These are phyloP conservation scores for Microtus oregoni DNA, from an alignment of 2,113 vertebrate species.

Conservation along the genomic window DNA sequence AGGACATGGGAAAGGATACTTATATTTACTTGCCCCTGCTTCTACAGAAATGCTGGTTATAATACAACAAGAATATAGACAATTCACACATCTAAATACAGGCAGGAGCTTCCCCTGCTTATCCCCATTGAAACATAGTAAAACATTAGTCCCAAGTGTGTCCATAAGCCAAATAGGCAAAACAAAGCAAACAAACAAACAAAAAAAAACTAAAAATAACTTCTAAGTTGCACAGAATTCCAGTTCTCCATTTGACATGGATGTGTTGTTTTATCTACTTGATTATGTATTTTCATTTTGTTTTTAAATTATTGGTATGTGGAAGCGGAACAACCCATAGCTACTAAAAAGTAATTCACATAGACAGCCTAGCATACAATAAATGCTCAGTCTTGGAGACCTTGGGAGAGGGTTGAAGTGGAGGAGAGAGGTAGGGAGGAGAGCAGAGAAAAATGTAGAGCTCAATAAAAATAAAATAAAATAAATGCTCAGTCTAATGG, in stretches of 20 bases:
- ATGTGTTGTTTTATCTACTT: not conserved
- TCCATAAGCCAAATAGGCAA: not conserved
- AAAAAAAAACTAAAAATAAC: no score
- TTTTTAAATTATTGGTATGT: not conserved
- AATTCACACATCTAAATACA: not conserved
- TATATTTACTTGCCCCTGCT: not conserved
- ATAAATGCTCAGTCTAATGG: not conserved
- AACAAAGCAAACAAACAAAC: not conserved
- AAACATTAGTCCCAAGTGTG: not conserved
- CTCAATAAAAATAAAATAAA: no score
- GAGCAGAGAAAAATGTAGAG: no score
- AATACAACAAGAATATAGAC: slow-evolving; percentile 20
- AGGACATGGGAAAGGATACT: not conserved
- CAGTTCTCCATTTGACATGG: not conserved
- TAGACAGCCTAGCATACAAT: not conserved
- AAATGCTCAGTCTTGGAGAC: no score
- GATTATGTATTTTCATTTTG: not conserved
- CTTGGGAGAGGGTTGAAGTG: no score
- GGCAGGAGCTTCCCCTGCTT: not conserved
- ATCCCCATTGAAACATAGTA: not conserved
- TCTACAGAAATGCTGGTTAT: not conserved
- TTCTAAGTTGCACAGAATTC: not conserved
- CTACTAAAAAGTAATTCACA: not conserved
- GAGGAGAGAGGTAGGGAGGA: no score
- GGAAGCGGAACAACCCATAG: not conserved